Base-by-base conservation (phyloP, 1,140 invertebrate species). In the Condylostylus longicornis region DNA sequence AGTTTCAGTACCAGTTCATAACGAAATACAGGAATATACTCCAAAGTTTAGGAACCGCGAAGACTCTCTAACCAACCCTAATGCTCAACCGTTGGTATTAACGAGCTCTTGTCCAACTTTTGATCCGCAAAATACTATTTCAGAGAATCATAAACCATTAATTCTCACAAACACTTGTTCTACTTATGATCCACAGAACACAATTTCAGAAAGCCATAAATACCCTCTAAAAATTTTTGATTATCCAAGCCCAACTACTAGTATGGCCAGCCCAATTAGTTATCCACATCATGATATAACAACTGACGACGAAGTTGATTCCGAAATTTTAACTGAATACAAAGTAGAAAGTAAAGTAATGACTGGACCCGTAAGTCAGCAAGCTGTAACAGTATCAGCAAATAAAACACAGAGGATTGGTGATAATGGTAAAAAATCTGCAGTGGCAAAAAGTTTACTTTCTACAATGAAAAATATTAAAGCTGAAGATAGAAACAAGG, bases 291-390 rank as follows among this genome's bases (percentile, higher is more conserved):
- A 53, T 7, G 54, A 58, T 37, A 53, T 53, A 18, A 57, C 54
- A 2, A 54, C 57, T 17, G 56, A 58, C 36, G 54, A 57, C 36
- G 58, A 61, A 7, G 14, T 42, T 14, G 42, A 43, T 7, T 51
- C 50, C 18, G 46, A 33, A n/a, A 63, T 58, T 35, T 41, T 62
- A 35, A 48, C 56, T 19, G 71, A 73, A 48, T 69, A 72, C 46
- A 64, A 62, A 17, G 71, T 71, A 4, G 70, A 72, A 38, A 70
- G 69, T 37, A 69, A 67, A 42, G 72, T 78, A 5, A 77, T 78
- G 74, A 62, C 65, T 12, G 74, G 68, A 3, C 74, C 74, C 1
- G 64, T 72, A 18, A 63, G 67, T 22, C 74, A 75, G 42, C 65
- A 70, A 27, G 75, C 74, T 4, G 69, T 59, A 1, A 46, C 48